Evolutionary conservation across 2,113 vertebrate genomes (phyloP), one percentile per base, ranked within the genome.

Genomic region (Paraplagusia blochii): DNA sequence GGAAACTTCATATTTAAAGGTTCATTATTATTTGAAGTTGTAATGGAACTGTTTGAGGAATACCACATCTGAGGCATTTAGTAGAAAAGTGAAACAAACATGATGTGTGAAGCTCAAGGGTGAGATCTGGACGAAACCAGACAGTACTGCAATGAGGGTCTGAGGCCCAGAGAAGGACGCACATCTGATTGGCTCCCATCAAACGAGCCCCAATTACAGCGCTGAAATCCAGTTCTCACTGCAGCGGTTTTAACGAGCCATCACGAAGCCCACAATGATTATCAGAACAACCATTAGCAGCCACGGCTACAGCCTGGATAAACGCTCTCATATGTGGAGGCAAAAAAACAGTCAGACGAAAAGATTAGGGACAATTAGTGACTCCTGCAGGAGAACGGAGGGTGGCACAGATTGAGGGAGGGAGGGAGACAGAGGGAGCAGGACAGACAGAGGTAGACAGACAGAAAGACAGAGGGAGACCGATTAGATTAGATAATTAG

Each of bases 171-270:
- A 66, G 49, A 9, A 48, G 58, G 74, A 78, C 76, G 81, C 62
- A 71, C 65, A n/a, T n/a, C 79, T 84, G 86, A 89, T 84, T 88
- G 87, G 76, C 86, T 82, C 85, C 69, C 75, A 74, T 64, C 77
- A 88, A 89, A 90, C 76, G 49, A 90, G 88, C 76, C 77, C 54
- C 81, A 87, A 90, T 90, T 90, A 91, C 73, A 82, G 76, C 63
- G 49, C 75, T 76, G 68, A 84, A 85, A 85, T 77, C 59, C 74
- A 72, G 62, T 78, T 72, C 75, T 74, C 71, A 82, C 11, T 78
- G 80, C 84, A 70, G 73, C 22, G 65, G 61, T 66, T 86, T 88
- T 90, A 90, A 90, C 77, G 63, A 90, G 74, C 83, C 85, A 79
- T 89, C 83, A 74, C 74, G 39, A 72, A 81, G 75, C 76, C 84